Base-by-base conservation (phyloP, 2,888 invertebrate genomes). In the Pasiphila rectangulata region DNA sequence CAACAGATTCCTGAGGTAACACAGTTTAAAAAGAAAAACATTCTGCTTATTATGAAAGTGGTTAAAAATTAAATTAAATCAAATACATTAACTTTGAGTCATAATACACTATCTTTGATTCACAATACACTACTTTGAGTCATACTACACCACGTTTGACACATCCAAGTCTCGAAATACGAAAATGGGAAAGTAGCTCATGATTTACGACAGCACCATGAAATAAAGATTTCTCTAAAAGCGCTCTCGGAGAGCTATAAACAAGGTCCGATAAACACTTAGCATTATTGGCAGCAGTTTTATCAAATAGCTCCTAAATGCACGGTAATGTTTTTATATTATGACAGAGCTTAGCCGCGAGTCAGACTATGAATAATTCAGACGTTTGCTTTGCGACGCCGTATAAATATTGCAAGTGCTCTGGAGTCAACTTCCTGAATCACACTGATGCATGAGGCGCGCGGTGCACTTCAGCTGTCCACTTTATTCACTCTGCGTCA, bases 311-410 rank as follows among this genome's bases (percentile, higher is more conserved):
- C 20, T 45, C 34, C 41, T 15, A 23, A 37, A 45, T 27, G 30
- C 17, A 38, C 38, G 37, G 17, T 36, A 50, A 50, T 46, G 50
- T 41, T 32, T 32, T 27, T 38, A 19, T 50, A 48, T 48, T 43
- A 45, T 42, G 50, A 42, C 27, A 50, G 45, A 50, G 50, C 45
- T 50, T 45, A 50, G 49, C 40, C 17, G 12, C 29, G 12, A 41
- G 24, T 25, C 10, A 7, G 16, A 5, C 13, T 57, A 71, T 72
- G 74, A 73, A 74, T 74, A 60, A 74, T 74, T 69, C 74, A 74
- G 60, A 55, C 61, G 57, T 59, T 59, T 55, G 60, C 56, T 58
- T 54, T 61, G 60, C 63, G 61, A 56, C 57, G 52, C 54, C 54
- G 46, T 32, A 63, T 63, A 68, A 65, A 69, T 67, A 63, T 47